Percentiles rank a stretch among this genome's conserved stretches.
phyloP scores from a whole-genome alignment of 2,113 vertebrate species.

The Dendrocopos noguchii region DNA sequence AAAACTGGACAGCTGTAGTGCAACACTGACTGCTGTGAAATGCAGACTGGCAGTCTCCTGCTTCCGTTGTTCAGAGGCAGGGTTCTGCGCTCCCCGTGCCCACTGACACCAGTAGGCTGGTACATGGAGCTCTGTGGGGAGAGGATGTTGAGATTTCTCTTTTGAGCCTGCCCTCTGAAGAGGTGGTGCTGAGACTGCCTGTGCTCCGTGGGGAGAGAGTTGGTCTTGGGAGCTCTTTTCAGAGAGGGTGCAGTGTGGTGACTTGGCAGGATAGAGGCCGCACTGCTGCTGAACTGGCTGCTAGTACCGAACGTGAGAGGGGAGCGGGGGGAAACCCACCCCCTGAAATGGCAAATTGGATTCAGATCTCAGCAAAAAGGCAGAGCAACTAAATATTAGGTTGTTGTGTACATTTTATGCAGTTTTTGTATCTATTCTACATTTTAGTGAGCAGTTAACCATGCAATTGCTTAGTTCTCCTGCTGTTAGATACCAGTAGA shows the following conservation, averaged over 20 bases:
- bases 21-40: slow-evolving; percentile 65
- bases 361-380: slow-evolving; percentile 32
- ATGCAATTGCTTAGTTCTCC: slow-evolving; percentile 70
- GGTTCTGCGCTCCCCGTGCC: slow-evolving; percentile 9
- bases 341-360: slow-evolving; percentile 20
- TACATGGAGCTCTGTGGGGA: slow-evolving; percentile 34
- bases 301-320: not conserved
- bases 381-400: slow-evolving; percentile 63
- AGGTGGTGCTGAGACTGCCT: slow-evolving; percentile 30
- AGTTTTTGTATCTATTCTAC: slow-evolving; percentile 72
- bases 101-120: slow-evolving; percentile 14
- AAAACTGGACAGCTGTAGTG: slow-evolving; percentile 58
- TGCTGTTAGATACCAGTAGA: slow-evolving; percentile 73
- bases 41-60: slow-evolving; percentile 51
- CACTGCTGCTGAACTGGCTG: slow-evolving; percentile 51
- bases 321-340: not conserved
- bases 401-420: slow-evolving; percentile 70
- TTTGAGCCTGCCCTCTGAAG: slow-evolving; percentile 30
- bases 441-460: slow-evolving; percentile 72
- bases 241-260: not conserved
- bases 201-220: not conserved
- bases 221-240: not conserved
- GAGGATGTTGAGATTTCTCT: slow-evolving; percentile 33
- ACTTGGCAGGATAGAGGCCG: slow-evolving; percentile 46
- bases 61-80: slow-evolving; percentile 59